These are phyloP conservation scores for Sula dactylatra DNA, from an alignment of 2,113 vertebrate species.

Conservation along the genomic window DNA sequence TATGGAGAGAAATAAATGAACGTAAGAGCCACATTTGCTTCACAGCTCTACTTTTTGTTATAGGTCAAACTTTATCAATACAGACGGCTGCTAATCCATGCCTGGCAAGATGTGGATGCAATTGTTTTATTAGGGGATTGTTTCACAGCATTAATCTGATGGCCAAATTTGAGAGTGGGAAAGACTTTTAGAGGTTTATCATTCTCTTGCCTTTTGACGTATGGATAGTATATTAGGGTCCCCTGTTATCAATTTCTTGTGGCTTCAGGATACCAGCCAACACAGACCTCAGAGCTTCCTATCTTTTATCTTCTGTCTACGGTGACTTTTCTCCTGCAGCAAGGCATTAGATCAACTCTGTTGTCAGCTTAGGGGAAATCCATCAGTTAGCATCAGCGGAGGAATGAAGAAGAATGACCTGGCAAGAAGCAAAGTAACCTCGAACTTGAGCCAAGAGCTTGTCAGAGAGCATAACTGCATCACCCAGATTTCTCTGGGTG, in stretches of 20 bases:
- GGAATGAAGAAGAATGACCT: conserved; percentile 57
- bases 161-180: background rate
- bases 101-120: background rate
- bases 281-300: conserved; percentile 32
- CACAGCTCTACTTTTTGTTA: background rate
- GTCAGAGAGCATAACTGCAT: conserved; percentile 37
- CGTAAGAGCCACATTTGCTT: background rate
- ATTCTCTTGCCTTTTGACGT: conserved; percentile 7
- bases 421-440: conserved; percentile 44
- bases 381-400: conserved; percentile 60
- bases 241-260: conserved; percentile 32
- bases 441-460: conserved; percentile 44
- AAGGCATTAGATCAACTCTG: conserved; percentile 28
- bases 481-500: conserved; percentile 38
- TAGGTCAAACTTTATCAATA: background rate
- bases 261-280: conserved; percentile 49
- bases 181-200: conserved; percentile 35
- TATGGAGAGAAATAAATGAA: background rate
- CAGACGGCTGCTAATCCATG: background rate
- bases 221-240: background rate
- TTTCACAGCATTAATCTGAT: background rate
- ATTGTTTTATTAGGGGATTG: background rate
- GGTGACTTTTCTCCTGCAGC: conserved; percentile 26
- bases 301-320: conserved; percentile 40
- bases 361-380: conserved; percentile 37